These are phyloP conservation scores for Cotesia chilonis DNA, from an alignment of 1,140 invertebrate species.

Conservation along the genomic window DNA sequence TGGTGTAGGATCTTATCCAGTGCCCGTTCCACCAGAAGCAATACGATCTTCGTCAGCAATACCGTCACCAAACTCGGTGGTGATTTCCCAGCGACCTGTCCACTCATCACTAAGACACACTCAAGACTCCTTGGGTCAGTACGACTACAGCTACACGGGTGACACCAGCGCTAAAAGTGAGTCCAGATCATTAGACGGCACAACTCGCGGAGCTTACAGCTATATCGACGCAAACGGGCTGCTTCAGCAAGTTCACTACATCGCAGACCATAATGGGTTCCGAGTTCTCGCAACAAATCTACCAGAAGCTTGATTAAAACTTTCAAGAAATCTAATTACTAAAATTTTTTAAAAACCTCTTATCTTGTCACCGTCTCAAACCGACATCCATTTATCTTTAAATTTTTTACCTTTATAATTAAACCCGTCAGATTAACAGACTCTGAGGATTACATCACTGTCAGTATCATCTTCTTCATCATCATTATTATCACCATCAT, in stretches of 20 bases:
- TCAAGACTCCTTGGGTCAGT: constrained; percentile 72
- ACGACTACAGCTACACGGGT: constrained; percentile 74
- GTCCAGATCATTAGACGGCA: constrained; percentile 71
- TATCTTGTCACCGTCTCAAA: too few species aligned
- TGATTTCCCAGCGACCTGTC: constrained; percentile 52
- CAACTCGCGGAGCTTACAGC: constrained; percentile 74
- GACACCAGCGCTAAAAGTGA: constrained; percentile 74
- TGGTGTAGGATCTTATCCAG: too few species aligned
- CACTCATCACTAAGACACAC: constrained; percentile 66
- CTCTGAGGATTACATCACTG: too few species aligned
- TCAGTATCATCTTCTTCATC: background rate
- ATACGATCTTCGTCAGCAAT: constrained; percentile 18
- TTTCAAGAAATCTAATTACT: background rate
- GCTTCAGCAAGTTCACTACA: constrained; percentile 73
- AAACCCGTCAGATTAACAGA: too few species aligned
- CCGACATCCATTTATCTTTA: too few species aligned
- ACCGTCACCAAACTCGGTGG: constrained; percentile 41
- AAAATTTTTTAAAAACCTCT: too few species aligned
- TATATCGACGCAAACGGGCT: constrained; percentile 76
- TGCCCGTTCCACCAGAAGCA: constrained; percentile 6
- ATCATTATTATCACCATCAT: background rate
- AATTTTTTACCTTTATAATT: too few species aligned
- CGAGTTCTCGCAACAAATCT: constrained; percentile 73
- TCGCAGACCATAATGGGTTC: constrained; percentile 75
- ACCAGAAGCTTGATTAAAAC: constrained; percentile 61